Conservation (phyloP, 2,888 invertebrate genomes). For the Poecilus cupreus region DNA sequence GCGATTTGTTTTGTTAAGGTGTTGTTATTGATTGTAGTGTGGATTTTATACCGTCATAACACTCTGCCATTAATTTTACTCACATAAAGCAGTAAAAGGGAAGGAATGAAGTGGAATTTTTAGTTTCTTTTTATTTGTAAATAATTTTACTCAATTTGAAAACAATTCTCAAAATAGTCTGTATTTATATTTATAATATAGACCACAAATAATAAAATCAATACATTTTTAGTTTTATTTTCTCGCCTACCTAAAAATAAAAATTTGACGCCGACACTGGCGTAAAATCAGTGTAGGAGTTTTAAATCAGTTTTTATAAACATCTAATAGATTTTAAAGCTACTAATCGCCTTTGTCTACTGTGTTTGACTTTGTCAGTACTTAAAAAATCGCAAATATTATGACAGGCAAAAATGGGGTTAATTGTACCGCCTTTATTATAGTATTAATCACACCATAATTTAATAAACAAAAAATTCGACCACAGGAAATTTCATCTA, state of each 20-base stretch:
- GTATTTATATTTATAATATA: too few species aligned
- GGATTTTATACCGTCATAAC: conserved; percentile 19
- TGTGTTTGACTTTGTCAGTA: neutral
- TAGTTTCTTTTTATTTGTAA: too few species aligned
- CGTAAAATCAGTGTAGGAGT: neutral
- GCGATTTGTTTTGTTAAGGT: conserved; percentile 39
- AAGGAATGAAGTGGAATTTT: too few species aligned
- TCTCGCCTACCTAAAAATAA: neutral
- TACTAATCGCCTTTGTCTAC: neutral
- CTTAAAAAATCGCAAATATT: conserved; percentile 9
- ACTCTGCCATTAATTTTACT: neutral
- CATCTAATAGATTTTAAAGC: neutral
- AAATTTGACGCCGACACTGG: conserved; percentile 1
- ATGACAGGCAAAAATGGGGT: conserved; percentile 18
- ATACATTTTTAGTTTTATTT: too few species aligned
- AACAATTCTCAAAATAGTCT: too few species aligned
- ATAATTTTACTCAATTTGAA: too few species aligned
- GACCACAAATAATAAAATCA: too few species aligned
- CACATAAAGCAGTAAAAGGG: too few species aligned
- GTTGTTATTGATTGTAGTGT: conserved; percentile 21
- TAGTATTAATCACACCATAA: conserved; percentile 20
- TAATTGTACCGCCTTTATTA: neutral
- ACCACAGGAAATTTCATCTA: conserved; percentile 5
- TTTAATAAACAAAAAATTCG: conserved; percentile 26
- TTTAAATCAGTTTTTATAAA: neutral